Conservation (phyloP, 2,797 vertebrate species). For the Phalanger gymnotis region DNA sequence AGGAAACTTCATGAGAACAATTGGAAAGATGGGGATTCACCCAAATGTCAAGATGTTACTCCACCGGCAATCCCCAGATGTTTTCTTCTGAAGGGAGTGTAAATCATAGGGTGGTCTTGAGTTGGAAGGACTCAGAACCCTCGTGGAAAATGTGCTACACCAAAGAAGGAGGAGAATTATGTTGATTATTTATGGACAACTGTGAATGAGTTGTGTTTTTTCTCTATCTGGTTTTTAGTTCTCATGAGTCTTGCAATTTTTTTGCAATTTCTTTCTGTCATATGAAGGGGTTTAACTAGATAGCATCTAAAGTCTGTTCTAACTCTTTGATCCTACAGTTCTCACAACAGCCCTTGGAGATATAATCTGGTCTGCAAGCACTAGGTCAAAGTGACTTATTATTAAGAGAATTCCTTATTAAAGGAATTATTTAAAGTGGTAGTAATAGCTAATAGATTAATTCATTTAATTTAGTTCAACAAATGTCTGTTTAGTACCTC, state of each 20-base stretch:
- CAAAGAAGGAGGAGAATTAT: neutral
- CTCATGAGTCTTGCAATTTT: neutral
- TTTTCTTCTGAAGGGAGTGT: neutral
- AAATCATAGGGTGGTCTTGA: neutral
- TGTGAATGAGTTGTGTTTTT: neutral
- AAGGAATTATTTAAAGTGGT: neutral
- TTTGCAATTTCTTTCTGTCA: neutral
- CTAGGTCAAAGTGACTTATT: neutral
- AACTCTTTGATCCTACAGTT: neutral
- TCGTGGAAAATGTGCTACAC: neutral
- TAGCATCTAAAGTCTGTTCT: neutral
- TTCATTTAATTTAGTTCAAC: neutral
- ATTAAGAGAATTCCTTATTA: neutral
- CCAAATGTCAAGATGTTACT: neutral
- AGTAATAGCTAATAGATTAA: neutral
- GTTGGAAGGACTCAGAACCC: neutral
- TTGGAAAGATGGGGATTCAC: neutral
- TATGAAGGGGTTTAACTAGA: neutral
- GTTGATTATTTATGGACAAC: neutral
- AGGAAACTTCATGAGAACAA: too few relatives aligned
- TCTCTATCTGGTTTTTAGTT: neutral
- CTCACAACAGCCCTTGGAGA: neutral
- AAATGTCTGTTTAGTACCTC: neutral
- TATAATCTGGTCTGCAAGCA: neutral
- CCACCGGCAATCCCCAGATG: neutral